A percentile compares a stretch with the other conserved stretches of the same genome.
phyloP scores from a whole-genome alignment of 2,113 vertebrate species.

The Panthera leo region DNA sequence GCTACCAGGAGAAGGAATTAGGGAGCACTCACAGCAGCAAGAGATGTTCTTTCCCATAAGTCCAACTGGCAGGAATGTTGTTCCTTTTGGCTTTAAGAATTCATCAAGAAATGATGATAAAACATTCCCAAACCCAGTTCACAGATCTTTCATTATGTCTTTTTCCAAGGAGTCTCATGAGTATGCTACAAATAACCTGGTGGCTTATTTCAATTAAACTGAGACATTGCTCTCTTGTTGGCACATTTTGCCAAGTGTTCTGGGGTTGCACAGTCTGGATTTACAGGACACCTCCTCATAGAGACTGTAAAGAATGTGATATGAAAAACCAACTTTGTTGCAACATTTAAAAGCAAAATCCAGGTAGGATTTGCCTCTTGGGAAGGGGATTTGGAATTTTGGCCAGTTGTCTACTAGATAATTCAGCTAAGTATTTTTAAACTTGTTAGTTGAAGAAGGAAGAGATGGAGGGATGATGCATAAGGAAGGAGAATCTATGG shows the following conservation, averaged over 20 bases:
- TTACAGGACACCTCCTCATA: neutral
- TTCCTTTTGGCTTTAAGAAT: too few species aligned
- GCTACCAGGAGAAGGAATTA: neutral
- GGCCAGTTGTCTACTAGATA: neutral
- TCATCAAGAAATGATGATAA: neutral
- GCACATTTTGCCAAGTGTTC: neutral
- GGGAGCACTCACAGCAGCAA: neutral
- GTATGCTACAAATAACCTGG: neutral
- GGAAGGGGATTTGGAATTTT: neutral
- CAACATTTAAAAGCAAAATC: neutral
- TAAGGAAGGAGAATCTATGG: neutral
- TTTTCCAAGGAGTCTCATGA: neutral
- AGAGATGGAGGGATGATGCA: neutral
- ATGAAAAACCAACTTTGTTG: neutral
- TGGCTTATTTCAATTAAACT: neutral
- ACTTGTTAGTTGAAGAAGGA: neutral
- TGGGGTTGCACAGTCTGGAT: neutral
- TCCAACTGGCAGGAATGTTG: neutral
- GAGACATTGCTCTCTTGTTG: neutral
- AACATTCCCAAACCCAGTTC: neutral
- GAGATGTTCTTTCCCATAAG: neutral
- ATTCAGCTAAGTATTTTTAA: neutral
- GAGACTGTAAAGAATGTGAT: neutral
- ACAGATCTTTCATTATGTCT: neutral
- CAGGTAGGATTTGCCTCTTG: neutral